Percentiles rank a stretch among this genome's conserved stretches.
phyloP scores from a whole-genome alignment of 2,113 vertebrate genomes.

The Brienomyrus brachyistius region DNA sequence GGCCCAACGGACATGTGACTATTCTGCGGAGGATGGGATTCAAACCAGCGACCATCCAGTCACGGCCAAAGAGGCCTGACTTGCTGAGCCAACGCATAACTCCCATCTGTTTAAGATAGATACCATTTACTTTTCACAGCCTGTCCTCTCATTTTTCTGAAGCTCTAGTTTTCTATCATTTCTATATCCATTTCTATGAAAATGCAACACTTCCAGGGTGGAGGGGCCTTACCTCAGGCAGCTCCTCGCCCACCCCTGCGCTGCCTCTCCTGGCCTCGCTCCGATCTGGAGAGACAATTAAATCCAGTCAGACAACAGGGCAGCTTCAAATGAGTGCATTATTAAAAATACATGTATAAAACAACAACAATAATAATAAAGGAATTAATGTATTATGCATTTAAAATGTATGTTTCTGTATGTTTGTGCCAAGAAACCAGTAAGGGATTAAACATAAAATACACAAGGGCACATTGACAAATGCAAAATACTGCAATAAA shows the following conservation, averaged over 20 bases:
- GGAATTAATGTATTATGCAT: not conserved
- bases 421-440: not conserved
- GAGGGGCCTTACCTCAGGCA: slow-evolving; percentile 40
- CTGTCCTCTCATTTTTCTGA: not conserved
- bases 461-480: not conserved
- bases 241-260: slow-evolving; percentile 27
- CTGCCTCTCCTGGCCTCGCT: slow-evolving; percentile 36
- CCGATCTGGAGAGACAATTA: slow-evolving; percentile 32
- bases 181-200: not conserved
- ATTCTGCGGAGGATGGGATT: not conserved
- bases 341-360: not conserved
- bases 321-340: not conserved
- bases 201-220: not conserved
- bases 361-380: not conserved
- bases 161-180: not conserved
- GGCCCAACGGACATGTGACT: not conserved
- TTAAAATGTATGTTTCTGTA: not conserved
- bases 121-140: not conserved
- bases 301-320: not conserved
- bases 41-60: not conserved
- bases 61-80: not conserved
- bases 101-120: not conserved
- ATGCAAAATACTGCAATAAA: not conserved
- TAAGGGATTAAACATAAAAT: not conserved
- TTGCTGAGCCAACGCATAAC: not conserved